A percentile compares a stretch with the other conserved stretches of the same genome.
These are phyloP conservation scores for Listronotus bonariensis DNA, from an alignment of 1,140 invertebrate genomes.

Conservation along the genomic window DNA sequence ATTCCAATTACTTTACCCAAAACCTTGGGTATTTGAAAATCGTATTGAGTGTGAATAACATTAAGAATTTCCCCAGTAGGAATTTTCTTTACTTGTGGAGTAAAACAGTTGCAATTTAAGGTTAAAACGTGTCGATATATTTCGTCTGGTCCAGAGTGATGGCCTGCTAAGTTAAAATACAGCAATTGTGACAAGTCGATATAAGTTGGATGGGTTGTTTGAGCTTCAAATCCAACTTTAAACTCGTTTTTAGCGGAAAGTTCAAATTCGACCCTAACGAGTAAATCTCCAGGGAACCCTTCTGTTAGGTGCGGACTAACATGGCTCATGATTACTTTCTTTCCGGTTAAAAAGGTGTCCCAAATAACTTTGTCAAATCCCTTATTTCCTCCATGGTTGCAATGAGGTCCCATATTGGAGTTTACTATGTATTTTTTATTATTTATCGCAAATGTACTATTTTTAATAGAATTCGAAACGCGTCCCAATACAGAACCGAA, in stretches of 20 bases:
- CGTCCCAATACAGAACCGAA: slow-evolving; percentile 76
- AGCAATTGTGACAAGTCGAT: slow-evolving; percentile 70
- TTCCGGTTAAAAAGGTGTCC: slow-evolving; percentile 52
- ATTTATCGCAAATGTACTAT: slow-evolving; percentile 65
- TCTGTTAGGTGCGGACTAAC: slow-evolving; percentile 63
- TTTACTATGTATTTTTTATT: slow-evolving; percentile 62
- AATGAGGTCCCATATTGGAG: slow-evolving; percentile 61
- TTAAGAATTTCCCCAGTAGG: slow-evolving; percentile 68
- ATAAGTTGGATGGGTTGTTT: slow-evolving; percentile 62
- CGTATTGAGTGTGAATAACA: slow-evolving; percentile 64
- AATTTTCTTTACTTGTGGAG: slow-evolving; percentile 63
- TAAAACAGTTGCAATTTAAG: slow-evolving; percentile 67
- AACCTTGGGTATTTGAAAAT: slow-evolving; percentile 61
- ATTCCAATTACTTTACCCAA: slow-evolving; percentile 56
- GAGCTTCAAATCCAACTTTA: slow-evolving; percentile 64
- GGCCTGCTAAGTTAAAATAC: slow-evolving; percentile 73
- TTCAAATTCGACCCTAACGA: slow-evolving; percentile 62
- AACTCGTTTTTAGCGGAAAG: slow-evolving; percentile 65
- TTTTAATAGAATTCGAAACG: slow-evolving; percentile 69
- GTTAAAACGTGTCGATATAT: slow-evolving; percentile 65
- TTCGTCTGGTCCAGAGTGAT: slow-evolving; percentile 59
- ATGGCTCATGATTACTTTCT: slow-evolving; percentile 60
- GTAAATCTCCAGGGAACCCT: slow-evolving; percentile 63
- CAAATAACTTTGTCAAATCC: slow-evolving; percentile 70
- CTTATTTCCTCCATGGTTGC: slow-evolving; percentile 64